Conservation (phyloP, 2,113 vertebrate genomes). For the Hepsetus odoe region DNA sequence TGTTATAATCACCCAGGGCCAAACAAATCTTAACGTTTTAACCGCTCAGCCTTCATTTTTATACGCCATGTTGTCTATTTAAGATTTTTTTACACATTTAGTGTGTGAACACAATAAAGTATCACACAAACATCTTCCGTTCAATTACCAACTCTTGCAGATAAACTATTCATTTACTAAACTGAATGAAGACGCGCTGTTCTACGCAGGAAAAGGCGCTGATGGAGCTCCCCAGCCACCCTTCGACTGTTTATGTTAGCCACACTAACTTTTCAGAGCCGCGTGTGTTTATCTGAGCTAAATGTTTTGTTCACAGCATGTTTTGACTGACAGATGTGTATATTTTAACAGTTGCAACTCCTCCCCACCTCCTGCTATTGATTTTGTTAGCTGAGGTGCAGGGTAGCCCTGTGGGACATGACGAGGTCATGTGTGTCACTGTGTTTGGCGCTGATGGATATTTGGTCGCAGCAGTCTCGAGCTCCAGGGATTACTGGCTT, state of each 20-base stretch:
- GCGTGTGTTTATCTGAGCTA: slow-evolving; percentile 33
- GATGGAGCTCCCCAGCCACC: slow-evolving; percentile 23
- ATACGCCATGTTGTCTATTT: too few relatives aligned
- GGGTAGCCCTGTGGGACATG: slow-evolving; percentile 34
- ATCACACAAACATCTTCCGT: slow-evolving; percentile 1
- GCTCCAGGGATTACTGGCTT: slow-evolving; percentile 44
- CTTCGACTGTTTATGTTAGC: slow-evolving; percentile 21
- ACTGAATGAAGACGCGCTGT: background rate
- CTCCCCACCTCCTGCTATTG: slow-evolving; percentile 34
- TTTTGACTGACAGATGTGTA: slow-evolving; percentile 53
- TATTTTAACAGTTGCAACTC: slow-evolving; percentile 51
- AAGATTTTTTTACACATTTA: too few relatives aligned
- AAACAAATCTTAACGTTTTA: too few relatives aligned
- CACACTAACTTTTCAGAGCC: slow-evolving; percentile 36
- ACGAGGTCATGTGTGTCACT: slow-evolving; percentile 44
- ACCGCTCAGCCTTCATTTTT: too few relatives aligned
- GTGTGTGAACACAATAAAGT: background rate
- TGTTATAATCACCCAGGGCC: too few relatives aligned
- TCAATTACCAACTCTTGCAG: background rate
- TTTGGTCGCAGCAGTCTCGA: slow-evolving; percentile 42
- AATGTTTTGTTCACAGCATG: slow-evolving; percentile 47
- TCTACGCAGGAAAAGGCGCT: slow-evolving; percentile 1
- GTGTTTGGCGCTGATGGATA: slow-evolving; percentile 48
- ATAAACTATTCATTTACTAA: background rate
- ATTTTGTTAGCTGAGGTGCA: slow-evolving; percentile 45